These are phyloP conservation scores for Cotesia chilonis DNA, from an alignment of 1,140 invertebrate genomes.

Conservation along the genomic window DNA sequence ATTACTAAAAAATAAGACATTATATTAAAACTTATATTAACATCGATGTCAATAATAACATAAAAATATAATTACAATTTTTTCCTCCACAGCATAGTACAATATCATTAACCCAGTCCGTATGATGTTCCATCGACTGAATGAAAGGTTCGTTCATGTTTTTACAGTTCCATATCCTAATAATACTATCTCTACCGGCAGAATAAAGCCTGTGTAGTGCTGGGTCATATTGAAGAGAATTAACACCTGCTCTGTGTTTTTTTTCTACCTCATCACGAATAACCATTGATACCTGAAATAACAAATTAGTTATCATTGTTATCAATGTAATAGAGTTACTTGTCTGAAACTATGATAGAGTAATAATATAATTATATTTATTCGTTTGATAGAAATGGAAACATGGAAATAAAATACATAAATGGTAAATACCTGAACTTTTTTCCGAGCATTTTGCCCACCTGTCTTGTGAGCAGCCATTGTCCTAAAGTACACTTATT, in stretches of 20 bases:
- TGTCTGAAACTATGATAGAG: background rate
- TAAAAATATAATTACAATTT: slow-evolving; percentile 75
- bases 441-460: slow-evolving; percentile 71
- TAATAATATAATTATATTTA: too few relatives aligned
- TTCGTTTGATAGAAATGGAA: background rate
- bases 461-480: slow-evolving; percentile 66
- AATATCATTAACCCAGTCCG: slow-evolving; percentile 99
- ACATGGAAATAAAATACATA: slow-evolving; percentile 2
- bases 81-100: slow-evolving; percentile 95
- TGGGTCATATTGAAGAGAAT: slow-evolving; percentile 93
- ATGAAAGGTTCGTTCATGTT: slow-evolving; percentile 84
- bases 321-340: background rate
- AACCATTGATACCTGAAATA: slow-evolving; percentile 91
- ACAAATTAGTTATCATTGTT: slow-evolving; percentile 33
- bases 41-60: slow-evolving; percentile 25
- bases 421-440: slow-evolving; percentile 71
- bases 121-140: slow-evolving; percentile 97
- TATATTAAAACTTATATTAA: slow-evolving; percentile 13
- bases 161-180: slow-evolving; percentile 93
- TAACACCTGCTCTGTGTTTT: slow-evolving; percentile 93
- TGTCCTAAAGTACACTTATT: slow-evolving; percentile 30
- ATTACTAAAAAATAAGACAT: slow-evolving; percentile 78
- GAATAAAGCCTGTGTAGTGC: slow-evolving; percentile 90
- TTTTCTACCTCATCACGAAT: slow-evolving; percentile 96
- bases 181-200: slow-evolving; percentile 97